Conservation (phyloP, 2,113 vertebrate genomes). For the Anhinga rufa region DNA sequence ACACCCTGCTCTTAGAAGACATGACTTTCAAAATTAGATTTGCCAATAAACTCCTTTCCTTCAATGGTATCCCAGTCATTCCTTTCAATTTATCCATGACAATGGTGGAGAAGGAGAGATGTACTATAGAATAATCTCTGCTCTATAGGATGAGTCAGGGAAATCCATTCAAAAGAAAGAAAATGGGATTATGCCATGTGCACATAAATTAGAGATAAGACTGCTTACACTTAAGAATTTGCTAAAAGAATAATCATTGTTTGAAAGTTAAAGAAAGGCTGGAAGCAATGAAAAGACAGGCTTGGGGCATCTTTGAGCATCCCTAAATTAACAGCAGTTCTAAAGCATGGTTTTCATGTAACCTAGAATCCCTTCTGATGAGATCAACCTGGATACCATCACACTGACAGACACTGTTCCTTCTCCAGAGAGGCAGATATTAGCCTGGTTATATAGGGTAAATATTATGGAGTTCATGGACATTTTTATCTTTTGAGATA, state of each 20-base stretch:
- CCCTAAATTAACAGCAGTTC: background rate
- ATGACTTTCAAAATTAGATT: constrained; percentile 47
- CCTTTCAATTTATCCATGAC: constrained; percentile 35
- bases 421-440: background rate
- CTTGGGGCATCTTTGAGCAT: background rate
- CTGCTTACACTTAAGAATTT: background rate
- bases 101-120: background rate
- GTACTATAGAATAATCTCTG: background rate
- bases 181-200: background rate
- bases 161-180: background rate
- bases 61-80: background rate
- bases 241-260: background rate
- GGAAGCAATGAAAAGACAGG: background rate
- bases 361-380: background rate
- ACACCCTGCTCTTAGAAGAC: constrained; percentile 41
- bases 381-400: background rate
- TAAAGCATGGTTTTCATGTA: background rate
- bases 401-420: background rate
- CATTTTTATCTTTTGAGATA: background rate
- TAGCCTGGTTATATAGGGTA: background rate
- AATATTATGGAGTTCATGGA: background rate
- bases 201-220: background rate
- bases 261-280: background rate
- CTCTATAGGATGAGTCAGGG: background rate
- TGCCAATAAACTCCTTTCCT: constrained; percentile 16